phyloP scores from a whole-genome alignment of 2,888 invertebrate species.

The Microplitis deprimator region DNA sequence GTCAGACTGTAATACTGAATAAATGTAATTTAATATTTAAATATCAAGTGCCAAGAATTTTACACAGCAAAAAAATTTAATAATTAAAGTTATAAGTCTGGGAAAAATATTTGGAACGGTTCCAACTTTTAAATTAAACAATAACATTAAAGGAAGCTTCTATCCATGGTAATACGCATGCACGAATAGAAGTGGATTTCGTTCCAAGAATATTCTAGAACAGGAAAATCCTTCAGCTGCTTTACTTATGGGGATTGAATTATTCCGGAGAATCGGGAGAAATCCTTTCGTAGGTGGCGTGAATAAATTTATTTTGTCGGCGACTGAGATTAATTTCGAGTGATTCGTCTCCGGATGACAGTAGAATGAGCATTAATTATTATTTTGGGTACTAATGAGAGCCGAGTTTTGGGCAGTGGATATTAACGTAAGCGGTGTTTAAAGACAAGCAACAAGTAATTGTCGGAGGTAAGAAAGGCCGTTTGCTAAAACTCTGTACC shows the following conservation, averaged over 20 bases:
- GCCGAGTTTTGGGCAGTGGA: constrained; percentile 8
- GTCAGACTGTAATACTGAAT: not conserved
- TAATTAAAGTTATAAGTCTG: not conserved
- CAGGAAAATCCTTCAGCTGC: constrained; percentile 10
- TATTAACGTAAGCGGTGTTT: not conserved
- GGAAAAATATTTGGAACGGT: not conserved
- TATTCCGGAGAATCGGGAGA: no score
- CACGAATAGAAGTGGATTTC: not conserved
- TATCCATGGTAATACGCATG: not conserved
- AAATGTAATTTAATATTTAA: not conserved
- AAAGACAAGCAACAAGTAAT: constrained; percentile 7
- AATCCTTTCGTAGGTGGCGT: no score
- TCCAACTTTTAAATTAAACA: not conserved
- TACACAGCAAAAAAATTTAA: not conserved
- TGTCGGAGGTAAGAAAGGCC: not conserved
- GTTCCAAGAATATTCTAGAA: not conserved
- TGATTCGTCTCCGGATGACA: not conserved
- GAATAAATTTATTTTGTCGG: no score
- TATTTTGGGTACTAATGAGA: not conserved
- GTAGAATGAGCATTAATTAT: not conserved
- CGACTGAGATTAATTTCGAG: no score
- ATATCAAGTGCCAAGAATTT: not conserved
- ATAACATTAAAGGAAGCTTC: not conserved
- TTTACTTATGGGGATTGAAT: not conserved
- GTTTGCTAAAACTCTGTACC: not conserved